Conservation (phyloP, 2,113 vertebrate species). For the Vidua chalybeata region DNA sequence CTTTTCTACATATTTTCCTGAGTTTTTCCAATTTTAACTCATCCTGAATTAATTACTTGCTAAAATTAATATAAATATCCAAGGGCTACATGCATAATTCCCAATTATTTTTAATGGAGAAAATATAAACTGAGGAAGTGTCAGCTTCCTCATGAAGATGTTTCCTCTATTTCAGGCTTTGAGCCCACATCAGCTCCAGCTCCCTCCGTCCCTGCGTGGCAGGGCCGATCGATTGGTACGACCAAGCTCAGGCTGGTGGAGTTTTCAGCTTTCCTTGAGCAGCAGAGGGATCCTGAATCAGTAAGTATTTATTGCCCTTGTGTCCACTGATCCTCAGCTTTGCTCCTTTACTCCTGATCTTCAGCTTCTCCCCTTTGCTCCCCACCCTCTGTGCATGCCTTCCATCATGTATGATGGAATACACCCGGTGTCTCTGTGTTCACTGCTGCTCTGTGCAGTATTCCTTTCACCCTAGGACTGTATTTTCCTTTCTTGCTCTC, state of each 20-base stretch:
- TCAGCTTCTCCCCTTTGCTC: not conserved
- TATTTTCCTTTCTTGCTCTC: not conserved
- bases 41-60: not conserved
- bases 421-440: not conserved
- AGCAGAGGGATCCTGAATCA: constrained; percentile 94
- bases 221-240: constrained; percentile 96
- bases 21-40: constrained; percentile 1
- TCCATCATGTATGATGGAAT: not conserved
- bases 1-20: not conserved
- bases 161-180: constrained; percentile 80
- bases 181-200: constrained; percentile 87
- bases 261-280: constrained; percentile 96
- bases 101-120: not conserved
- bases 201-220: constrained; percentile 94
- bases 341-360: not conserved
- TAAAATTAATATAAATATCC: not conserved
- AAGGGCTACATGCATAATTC: not conserved
- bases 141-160: not conserved
- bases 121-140: not conserved
- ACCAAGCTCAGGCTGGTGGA: constrained; percentile 97
- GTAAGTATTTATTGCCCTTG: constrained; percentile 73
- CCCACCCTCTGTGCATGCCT: not conserved
- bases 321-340: not conserved
- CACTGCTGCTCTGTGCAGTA: not conserved
- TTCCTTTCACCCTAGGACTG: not conserved